These are phyloP conservation scores for Oxyura jamaicensis DNA, from an alignment of 2,113 vertebrate genomes.

Conservation along the genomic window DNA sequence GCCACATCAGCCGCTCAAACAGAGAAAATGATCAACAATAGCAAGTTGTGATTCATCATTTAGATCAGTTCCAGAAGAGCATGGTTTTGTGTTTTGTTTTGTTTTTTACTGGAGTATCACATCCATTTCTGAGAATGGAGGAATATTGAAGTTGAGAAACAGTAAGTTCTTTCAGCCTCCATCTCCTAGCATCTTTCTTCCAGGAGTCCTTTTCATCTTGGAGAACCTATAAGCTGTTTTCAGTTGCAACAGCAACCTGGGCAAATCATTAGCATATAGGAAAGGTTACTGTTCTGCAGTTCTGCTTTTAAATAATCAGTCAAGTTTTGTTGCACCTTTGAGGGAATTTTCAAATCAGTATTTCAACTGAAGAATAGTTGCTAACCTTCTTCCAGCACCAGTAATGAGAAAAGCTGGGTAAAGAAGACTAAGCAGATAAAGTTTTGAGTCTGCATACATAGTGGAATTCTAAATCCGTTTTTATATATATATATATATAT, in stretches of 20 bases:
- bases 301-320: constrained; percentile 29
- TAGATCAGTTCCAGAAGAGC: neutral
- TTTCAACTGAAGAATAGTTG: neutral
- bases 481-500: constrained; percentile 43
- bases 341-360: neutral
- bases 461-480: constrained; percentile 7
- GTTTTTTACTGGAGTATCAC: neutral
- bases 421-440: neutral
- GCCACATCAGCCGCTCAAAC: neutral
- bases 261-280: neutral
- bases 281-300: no score
- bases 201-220: neutral
- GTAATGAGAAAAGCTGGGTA: neutral
- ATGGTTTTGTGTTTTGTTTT: no score
- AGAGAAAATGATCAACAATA: neutral
- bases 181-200: neutral
- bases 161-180: neutral
- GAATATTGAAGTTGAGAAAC: neutral
- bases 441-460: neutral
- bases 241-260: neutral
- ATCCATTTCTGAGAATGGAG: neutral
- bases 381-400: no score
- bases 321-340: neutral
- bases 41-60: neutral
- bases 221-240: neutral